Conservation (phyloP, 2,113 vertebrate genomes). For the Notothenia rossii region DNA sequence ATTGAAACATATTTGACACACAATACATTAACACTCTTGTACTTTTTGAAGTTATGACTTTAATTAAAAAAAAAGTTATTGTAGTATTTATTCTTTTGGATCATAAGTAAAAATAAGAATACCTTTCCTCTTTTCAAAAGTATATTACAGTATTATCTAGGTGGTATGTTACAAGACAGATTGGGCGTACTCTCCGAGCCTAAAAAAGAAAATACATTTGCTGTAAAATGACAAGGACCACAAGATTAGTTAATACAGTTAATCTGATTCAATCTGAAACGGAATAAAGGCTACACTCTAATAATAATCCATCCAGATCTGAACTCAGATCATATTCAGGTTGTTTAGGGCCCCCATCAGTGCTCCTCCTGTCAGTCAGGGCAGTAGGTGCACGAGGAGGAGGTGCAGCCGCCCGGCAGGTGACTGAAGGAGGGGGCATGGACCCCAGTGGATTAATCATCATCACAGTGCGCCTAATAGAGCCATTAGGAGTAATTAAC, state of each 20-base stretch:
- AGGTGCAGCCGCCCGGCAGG: slow-evolving; percentile 46
- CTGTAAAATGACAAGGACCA: not conserved
- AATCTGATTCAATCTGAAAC: not conserved
- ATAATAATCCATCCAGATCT: not conserved
- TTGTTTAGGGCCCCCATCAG: slow-evolving; percentile 37
- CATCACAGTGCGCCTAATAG: slow-evolving; percentile 70
- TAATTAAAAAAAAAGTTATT: not conserved
- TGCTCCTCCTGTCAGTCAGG: slow-evolving; percentile 26
- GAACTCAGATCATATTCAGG: slow-evolving; percentile 21
- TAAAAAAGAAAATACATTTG: not conserved
- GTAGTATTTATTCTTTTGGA: not conserved
- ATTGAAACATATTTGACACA: not conserved
- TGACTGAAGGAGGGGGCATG: slow-evolving; percentile 60
- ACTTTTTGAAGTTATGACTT: not conserved
- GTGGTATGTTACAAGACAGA: not conserved
- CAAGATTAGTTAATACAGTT: not conserved
- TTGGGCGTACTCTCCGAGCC: not conserved
- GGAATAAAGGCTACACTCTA: not conserved
- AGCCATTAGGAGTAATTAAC: slow-evolving; percentile 82
- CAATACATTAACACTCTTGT: not conserved
- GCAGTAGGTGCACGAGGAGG: slow-evolving; percentile 28
- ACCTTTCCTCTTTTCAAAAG: not conserved
- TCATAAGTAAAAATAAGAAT: too few relatives aligned
- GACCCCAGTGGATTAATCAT: slow-evolving; percentile 77
- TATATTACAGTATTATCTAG: too few relatives aligned